A percentile compares a stretch with the other conserved stretches of the same genome.
phyloP scores from a whole-genome alignment of 2,797 vertebrate genomes.

The Clarias pachynema region DNA sequence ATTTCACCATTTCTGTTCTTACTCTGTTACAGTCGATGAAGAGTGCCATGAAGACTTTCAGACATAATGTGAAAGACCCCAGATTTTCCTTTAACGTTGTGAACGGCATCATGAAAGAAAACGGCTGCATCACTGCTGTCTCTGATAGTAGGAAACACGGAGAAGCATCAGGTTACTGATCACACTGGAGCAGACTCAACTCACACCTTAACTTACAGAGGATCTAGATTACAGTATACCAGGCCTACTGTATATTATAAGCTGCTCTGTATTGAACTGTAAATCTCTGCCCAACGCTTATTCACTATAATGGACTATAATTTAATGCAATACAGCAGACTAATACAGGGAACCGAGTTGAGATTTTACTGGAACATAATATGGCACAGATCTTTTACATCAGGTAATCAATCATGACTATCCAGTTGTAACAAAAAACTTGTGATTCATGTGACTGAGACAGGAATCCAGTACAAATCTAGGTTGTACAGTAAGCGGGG shows the following conservation, averaged over 20 bases:
- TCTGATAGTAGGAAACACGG: conserved; percentile 74
- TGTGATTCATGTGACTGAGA: neutral
- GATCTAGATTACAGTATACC: neutral
- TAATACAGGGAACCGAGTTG: neutral
- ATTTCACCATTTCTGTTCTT: neutral
- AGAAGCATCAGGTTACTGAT: conserved; percentile 72
- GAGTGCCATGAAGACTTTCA: conserved; percentile 55
- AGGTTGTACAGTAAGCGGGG: neutral
- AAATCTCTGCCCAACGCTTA: neutral
- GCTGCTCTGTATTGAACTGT: neutral
- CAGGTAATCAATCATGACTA: neutral
- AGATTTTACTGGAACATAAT: neutral
- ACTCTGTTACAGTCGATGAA: conserved; percentile 61
- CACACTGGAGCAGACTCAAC: neutral
- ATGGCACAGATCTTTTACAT: neutral
- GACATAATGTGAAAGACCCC: conserved; percentile 55
- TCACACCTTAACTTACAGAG: neutral
- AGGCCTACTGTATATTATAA: neutral
- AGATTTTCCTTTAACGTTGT: conserved; percentile 68
- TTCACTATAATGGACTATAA: no score
- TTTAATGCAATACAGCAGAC: neutral
- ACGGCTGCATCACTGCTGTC: conserved; percentile 69
- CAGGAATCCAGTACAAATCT: neutral
- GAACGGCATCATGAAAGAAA: conserved; percentile 70
- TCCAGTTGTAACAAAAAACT: no score